Percentiles rank a stretch among this genome's conserved stretches.
These are phyloP conservation scores for Ochlodes sylvanus DNA, from an alignment of 2,888 invertebrate species.

Conservation along the genomic window DNA sequence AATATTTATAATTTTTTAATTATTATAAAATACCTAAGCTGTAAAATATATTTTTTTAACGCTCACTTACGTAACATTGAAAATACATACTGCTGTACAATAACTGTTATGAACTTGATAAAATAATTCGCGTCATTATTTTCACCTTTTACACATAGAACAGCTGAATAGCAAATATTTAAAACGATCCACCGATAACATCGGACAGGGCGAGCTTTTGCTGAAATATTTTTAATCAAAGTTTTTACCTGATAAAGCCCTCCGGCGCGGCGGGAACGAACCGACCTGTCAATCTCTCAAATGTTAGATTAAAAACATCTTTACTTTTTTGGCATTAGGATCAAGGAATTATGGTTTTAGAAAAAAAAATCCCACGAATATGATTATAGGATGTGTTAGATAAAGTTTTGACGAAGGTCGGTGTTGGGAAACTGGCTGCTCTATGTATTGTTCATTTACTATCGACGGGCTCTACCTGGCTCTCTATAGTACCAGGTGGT, in stretches of 20 bases:
- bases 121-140: no score
- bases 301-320: conserved; percentile 83
- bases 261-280: conserved; percentile 65
- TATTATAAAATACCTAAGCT: no score
- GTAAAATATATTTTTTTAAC: no score
- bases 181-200: conserved; percentile 56
- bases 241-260: conserved; percentile 76
- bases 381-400: conserved; percentile 80
- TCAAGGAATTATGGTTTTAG: conserved; percentile 74
- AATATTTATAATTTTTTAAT: no score
- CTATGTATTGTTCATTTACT: conserved; percentile 52
- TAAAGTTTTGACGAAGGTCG: conserved; percentile 83
- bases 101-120: no score
- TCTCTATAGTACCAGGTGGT: conserved; percentile 29
- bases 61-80: no score
- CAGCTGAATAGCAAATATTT: conserved; percentile 36
- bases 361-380: conserved; percentile 62
- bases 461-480: conserved; percentile 44
- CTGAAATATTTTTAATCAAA: conserved; percentile 84
- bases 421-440: conserved; percentile 55
- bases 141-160: conserved; percentile 11
- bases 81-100: no score
- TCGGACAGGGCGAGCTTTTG: conserved; percentile 60
- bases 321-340: conserved; percentile 80
- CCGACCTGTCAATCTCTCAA: conserved; percentile 84